Evolutionary conservation across 2,797 vertebrate species (phyloP).

Genomic region (Enteromius afrohamiltoni): DNA sequence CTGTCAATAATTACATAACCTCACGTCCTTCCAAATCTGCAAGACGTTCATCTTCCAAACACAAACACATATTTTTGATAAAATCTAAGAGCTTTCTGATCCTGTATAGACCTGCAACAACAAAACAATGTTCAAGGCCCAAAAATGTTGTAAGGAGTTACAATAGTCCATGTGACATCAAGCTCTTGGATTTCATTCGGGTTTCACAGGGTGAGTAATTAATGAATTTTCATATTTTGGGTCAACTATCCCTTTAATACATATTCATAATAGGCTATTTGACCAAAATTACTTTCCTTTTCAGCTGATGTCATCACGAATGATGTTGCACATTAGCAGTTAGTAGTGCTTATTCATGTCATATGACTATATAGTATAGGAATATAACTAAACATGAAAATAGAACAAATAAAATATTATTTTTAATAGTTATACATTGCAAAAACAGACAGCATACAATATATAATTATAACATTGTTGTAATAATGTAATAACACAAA

Average conservation of each 20-base stretch:
- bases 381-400: not conserved
- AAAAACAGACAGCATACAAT: not conserved
- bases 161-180: not conserved
- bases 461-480: too few species aligned
- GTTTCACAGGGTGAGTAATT: not conserved
- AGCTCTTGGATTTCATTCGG: not conserved
- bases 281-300: not conserved
- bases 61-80: not conserved
- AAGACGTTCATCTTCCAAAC: not conserved
- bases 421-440: not conserved
- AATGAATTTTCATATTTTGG: not conserved
- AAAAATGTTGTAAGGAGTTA: not conserved
- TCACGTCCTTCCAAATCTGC: not conserved
- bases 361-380: not conserved
- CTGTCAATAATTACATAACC: not conserved
- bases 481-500: not conserved
- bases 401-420: not conserved
- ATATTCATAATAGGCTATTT: not conserved
- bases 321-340: not conserved
- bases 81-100: not conserved
- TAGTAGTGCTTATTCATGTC: not conserved
- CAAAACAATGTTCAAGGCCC: not conserved
- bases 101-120: not conserved
- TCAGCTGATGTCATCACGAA: not conserved
- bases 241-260: not conserved